Conservation (phyloP, 2,888 invertebrate species). For the Panopea generosa region DNA sequence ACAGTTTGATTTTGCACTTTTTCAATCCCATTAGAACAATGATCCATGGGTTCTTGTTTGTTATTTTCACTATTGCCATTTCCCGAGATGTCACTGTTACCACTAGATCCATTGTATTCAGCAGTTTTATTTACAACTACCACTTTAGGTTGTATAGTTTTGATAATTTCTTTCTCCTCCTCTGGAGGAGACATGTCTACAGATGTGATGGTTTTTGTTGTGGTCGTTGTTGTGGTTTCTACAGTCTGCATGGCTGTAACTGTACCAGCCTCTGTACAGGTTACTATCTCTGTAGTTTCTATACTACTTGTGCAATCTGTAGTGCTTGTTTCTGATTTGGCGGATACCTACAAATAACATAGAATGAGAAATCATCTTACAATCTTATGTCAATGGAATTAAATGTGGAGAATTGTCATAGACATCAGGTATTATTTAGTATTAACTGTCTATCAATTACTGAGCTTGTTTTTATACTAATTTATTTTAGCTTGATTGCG, state of each 20-base stretch:
- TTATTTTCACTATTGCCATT: not conserved
- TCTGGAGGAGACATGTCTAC: constrained; percentile 36
- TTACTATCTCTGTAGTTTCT: constrained; percentile 38
- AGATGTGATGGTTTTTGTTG: constrained; percentile 63
- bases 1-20: constrained; percentile 8
- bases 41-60: not conserved
- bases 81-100: not conserved
- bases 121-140: constrained; percentile 28
- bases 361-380: not conserved
- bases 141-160: constrained; percentile 51
- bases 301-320: constrained; percentile 13
- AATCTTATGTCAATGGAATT: no score
- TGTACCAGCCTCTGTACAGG: constrained; percentile 46
- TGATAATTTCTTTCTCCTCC: constrained; percentile 35
- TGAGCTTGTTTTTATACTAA: no score
- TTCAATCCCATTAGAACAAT: not conserved
- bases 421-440: not conserved
- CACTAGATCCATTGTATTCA: not conserved
- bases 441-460: not conserved
- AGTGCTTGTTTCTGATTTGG: constrained; percentile 2
- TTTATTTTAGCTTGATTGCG: no score
- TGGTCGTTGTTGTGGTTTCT: constrained; percentile 69
- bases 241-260: constrained; percentile 53
- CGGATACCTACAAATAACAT: constrained; percentile 3
- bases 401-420: not conserved